Conservation (phyloP, 2,888 invertebrate species). For the Tipula vernalis region DNA sequence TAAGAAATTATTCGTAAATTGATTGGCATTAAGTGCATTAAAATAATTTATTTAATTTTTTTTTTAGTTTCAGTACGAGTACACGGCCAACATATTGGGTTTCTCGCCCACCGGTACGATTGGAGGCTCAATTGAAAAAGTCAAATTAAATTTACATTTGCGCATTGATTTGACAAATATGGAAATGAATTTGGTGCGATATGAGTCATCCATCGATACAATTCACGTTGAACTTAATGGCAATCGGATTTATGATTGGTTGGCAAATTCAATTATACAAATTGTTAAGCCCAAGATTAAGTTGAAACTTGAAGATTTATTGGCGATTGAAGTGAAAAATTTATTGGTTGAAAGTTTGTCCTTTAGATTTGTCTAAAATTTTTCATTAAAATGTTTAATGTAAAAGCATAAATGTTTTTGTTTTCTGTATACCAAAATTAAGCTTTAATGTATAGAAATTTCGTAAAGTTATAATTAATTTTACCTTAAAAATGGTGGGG, state of each 20-base stretch:
- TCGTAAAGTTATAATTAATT: no score
- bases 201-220: not conserved
- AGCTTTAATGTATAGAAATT: no score
- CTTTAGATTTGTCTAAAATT: no score
- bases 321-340: not conserved
- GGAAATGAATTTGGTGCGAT: not conserved
- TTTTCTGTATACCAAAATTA: no score
- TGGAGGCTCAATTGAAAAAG: not conserved
- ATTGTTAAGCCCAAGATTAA: conserved; percentile 6
- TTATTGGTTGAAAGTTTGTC: no score
- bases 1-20: not conserved
- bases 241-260: conserved; percentile 19
- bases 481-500: no score
- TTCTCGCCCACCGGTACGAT: not conserved
- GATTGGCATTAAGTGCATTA: not conserved
- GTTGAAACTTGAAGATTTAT: not conserved
- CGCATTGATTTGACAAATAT: not conserved
- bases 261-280: conserved; percentile 17
- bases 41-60: not conserved
- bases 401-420: no score
- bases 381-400: no score
- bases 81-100: not conserved
- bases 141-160: not conserved
- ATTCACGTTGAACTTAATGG: conserved; percentile 18
- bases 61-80: not conserved